Evolutionary conservation across 35 echinoderm and acorn worm genomes (phyloP), one percentile per base, ranked within the genome.

Genomic region (Heliocidaris erythrogramma): DNA sequence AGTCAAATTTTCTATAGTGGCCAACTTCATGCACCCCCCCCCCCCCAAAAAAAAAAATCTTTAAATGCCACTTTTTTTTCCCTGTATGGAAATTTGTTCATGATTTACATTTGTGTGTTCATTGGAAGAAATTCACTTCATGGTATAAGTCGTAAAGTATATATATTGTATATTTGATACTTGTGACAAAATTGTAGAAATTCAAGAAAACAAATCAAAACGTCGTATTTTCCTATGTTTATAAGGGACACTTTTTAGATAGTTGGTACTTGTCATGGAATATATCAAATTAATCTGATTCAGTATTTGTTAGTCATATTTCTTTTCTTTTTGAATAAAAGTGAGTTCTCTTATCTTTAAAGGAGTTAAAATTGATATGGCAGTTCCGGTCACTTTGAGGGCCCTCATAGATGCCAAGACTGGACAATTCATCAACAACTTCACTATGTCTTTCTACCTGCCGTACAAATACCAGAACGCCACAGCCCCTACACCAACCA

Each of bases 381-480:
- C 91, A 59, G 91, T 48, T 12, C 91, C 91, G 4, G 91, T 92
- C 11, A 48, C 27, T 11, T 7, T 59, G 4, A 92, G 48, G 32
- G 47, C 91, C 0, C 59, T 48, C 48, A 52, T 92, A 13, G 48
- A 92, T 48, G 49, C 31, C 31, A 59, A 21, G 50, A 48, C 31
- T 32, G 91, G 91, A 14, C 31, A 11, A 5, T 48, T 92, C 91
- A 13, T 59, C 91, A 24, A 92, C 21, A 59, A 92, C 91, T 92
- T 48, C 49, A 92, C 91, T 14, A 30, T 92, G 48, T 59, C 21
- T 2, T 92, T 92, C 91, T 92, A 92, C 32, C 91, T 92, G 27
- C 91, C 91, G 9, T 92, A 50, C 91, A 92, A 50, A 11, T 92
- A 92, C 49, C 91, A 92, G 50, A 92, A 92, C 30, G n/a, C 47